Evolutionary conservation across 2,888 invertebrate species (phyloP), one percentile per base, ranked within the genome.

Genomic region (Andrena bucephala): DNA sequence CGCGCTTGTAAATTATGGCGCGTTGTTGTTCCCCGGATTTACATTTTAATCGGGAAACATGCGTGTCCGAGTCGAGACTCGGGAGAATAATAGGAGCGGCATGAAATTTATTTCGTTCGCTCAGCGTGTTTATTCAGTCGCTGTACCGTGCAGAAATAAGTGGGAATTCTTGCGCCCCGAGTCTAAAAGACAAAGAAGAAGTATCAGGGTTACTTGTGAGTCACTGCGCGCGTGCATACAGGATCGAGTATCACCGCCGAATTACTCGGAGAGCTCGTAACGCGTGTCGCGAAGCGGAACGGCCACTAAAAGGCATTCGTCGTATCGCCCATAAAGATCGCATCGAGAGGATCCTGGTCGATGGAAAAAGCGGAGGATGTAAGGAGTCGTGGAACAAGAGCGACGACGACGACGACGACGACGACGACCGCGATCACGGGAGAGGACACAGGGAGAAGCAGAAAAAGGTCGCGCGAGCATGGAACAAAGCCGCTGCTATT

Each of bases 401-500:
- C 72, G 20, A 16, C 20, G 59, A 68, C 65, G 52, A 20, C 72
- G 20, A 16, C 20, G 59, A 68, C 65, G 52, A 20, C 20, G 20
- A 74, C 57, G 50, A 33, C 54, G 59, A 62, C 59, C 52, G 59
- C 70, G 29, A 77, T 60, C 50, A 77, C 60, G 52, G 48, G 66
- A 48, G 16, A 36, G 20, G 16, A 42, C 52, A 65, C 67, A 52
- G 72, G 59, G 57, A 54, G 62, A 33, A 72, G 42, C 69, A 70
- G 72, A 71, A 81, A 83, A 86, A 84, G 82, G 75, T 86, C 80
- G 81, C 52, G 65, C 82, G 75, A 68, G 31, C 67, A 48, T 65
- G 77, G 77, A 73, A 87, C 88, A 88, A 88, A 87, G 84, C 75
- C 75, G 73, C 59, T 69, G 82, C 85, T 88, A 88, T 88, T 88